Conservation (phyloP, 2,113 vertebrate genomes). For the Leucopsar rothschildi region DNA sequence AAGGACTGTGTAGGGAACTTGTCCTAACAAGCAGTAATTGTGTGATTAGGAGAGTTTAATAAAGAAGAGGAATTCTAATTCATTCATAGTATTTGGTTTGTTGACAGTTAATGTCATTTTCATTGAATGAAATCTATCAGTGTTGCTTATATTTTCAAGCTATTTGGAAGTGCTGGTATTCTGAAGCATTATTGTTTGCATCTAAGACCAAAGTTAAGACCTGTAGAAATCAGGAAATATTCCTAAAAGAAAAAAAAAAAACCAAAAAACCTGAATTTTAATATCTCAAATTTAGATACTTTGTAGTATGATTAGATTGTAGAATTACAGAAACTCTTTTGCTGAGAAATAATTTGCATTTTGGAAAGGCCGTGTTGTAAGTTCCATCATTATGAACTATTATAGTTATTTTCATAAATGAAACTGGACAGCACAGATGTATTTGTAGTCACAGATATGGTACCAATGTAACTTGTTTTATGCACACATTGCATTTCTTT, state of each 20-base stretch:
- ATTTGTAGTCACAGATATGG: background rate
- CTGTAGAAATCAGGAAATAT: background rate
- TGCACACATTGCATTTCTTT: background rate
- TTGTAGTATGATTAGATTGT: background rate
- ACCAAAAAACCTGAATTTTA: background rate
- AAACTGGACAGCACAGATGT: background rate
- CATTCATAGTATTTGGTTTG: constrained; percentile 29
- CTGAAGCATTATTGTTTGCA: constrained; percentile 28
- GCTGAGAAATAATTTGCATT: background rate
- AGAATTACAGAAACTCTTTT: background rate
- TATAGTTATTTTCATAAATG: background rate
- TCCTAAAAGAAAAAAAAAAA: background rate
- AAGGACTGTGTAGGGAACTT: constrained; percentile 38
- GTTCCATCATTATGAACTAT: background rate
- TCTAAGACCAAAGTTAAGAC: background rate
- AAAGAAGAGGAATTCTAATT: constrained; percentile 60
- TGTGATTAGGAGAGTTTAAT: constrained; percentile 64
- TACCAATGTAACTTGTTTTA: background rate
- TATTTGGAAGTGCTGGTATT: constrained; percentile 35
- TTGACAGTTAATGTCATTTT: constrained; percentile 71
- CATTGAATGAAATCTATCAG: constrained; percentile 51
- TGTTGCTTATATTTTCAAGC: constrained; percentile 45
- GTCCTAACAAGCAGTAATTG: constrained; percentile 71
- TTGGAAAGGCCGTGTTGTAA: background rate
- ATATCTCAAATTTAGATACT: background rate